A percentile compares a stretch with the other conserved stretches of the same genome.
These are phyloP conservation scores for Solenopsis fugax DNA, from an alignment of 1,140 invertebrate species.

Conservation along the genomic window DNA sequence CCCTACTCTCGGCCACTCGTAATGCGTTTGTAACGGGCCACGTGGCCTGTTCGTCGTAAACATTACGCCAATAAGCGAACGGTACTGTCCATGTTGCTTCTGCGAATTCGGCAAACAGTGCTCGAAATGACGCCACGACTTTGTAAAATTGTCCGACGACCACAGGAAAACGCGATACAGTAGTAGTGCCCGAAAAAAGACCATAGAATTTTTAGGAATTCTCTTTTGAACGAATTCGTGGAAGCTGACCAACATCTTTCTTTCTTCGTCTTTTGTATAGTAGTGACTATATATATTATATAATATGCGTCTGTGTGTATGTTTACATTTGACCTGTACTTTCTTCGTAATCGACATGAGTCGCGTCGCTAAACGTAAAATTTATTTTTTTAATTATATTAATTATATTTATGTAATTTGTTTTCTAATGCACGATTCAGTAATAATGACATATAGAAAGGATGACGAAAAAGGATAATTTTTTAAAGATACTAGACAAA, in stretches of 20 bases:
- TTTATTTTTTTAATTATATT: not conserved
- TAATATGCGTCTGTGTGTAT: not conserved
- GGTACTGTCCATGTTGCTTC: constrained; percentile 56
- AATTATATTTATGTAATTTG: not conserved
- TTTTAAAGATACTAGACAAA: not conserved
- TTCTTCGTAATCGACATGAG: not conserved
- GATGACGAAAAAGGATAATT: not conserved
- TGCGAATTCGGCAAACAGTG: constrained; percentile 30
- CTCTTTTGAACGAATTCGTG: not conserved
- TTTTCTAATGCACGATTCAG: not conserved
- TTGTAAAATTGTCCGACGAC: not conserved
- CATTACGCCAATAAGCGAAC: constrained; percentile 59
- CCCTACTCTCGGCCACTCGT: not conserved
- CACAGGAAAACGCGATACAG: not conserved
- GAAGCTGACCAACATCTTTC: not conserved
- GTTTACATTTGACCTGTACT: not conserved
- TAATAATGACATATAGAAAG: not conserved
- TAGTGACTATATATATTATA: not conserved
- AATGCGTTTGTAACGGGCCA: constrained; percentile 70
- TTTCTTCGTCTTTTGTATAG: not conserved
- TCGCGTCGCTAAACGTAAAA: not conserved
- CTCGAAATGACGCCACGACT: constrained; percentile 1
- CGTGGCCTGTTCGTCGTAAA: constrained; percentile 65
- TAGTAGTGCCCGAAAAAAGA: not conserved
- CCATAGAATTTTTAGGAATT: not conserved